phyloP scores from a whole-genome alignment of 2,113 vertebrate genomes.

The Dasypus novemcinctus region DNA sequence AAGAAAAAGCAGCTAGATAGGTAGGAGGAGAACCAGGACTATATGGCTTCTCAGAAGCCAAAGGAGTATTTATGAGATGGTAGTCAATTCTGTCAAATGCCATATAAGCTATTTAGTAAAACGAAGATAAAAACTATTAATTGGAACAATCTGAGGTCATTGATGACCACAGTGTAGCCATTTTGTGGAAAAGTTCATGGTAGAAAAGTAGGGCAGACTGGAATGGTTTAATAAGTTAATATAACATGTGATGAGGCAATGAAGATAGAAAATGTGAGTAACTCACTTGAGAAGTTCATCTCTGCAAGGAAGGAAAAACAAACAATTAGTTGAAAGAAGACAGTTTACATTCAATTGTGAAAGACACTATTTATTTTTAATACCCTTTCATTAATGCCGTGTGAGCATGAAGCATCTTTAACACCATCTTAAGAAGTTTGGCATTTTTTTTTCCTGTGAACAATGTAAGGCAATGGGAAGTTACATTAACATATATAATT shows the following conservation, averaged over 20 bases:
- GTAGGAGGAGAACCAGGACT: background rate
- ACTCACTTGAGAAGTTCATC: background rate
- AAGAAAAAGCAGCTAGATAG: background rate
- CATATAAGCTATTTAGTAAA: background rate
- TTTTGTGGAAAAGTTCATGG: background rate
- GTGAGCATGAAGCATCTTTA: background rate
- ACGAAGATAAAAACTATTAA: background rate
- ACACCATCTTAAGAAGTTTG: background rate
- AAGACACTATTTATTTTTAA: background rate
- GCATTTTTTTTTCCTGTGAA: background rate
- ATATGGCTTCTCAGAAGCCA: background rate
- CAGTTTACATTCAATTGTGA: background rate
- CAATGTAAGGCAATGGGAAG: background rate
- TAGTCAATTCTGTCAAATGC: background rate
- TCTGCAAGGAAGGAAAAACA: background rate
- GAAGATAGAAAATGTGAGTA: background rate
- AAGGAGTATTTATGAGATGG: background rate
- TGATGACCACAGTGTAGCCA: background rate
- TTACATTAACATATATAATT: background rate
- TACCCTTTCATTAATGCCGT: background rate
- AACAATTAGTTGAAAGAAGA: background rate
- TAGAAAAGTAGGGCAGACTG: background rate
- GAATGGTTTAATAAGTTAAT: background rate
- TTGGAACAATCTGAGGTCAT: background rate
- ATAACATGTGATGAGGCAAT: background rate